phyloP scores from a whole-genome alignment of 2,113 vertebrate species.

The Hystrix cristata region DNA sequence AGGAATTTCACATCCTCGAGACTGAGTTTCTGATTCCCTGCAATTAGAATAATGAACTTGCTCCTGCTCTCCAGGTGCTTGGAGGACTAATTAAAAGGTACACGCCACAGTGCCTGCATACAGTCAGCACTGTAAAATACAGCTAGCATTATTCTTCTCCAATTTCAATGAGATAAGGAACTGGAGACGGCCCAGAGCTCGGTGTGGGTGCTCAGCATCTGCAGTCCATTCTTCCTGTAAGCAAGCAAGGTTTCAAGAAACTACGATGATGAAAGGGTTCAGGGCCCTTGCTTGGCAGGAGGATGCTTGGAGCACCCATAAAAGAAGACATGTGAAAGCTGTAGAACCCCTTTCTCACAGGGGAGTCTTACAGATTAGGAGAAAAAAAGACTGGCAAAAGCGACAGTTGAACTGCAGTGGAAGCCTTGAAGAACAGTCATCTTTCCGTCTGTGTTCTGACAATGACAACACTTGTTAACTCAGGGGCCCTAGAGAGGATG shows the following conservation, averaged over 20 bases:
- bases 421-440: not conserved
- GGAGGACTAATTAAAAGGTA: not conserved
- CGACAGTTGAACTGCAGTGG: not conserved
- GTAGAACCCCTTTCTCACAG: not conserved
- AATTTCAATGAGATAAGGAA: not conserved
- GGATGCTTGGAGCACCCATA: not conserved
- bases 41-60: not conserved
- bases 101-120: not conserved
- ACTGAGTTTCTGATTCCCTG: not conserved
- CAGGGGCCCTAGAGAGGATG: fast-evolving
- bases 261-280: fast-evolving
- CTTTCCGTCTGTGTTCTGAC: not conserved
- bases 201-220: no score
- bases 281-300: not conserved
- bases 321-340: not conserved
- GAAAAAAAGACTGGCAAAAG: not conserved
- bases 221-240: not conserved
- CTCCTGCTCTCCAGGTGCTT: no score
- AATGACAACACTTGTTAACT: not conserved
- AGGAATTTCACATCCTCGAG: not conserved
- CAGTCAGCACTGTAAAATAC: not conserved
- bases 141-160: not conserved
- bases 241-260: not conserved
- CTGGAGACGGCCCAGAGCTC: not conserved
- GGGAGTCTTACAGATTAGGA: not conserved